Conservation (phyloP, 2,797 vertebrate species). For the Enteromius fasciolatus region DNA sequence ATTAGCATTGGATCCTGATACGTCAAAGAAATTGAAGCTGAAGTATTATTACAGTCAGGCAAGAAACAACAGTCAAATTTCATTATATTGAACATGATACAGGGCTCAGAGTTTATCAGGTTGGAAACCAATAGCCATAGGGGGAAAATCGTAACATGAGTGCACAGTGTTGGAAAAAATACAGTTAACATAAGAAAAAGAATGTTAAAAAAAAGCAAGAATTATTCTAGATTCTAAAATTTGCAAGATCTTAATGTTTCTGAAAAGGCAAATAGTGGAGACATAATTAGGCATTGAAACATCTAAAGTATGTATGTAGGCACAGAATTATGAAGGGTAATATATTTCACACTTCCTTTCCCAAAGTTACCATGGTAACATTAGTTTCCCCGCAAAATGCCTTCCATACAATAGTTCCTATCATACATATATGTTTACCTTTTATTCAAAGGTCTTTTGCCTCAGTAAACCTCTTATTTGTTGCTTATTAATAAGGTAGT, state of each 20-base stretch:
- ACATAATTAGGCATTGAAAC: not conserved
- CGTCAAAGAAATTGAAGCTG: slow-evolving; percentile 72
- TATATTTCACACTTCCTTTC: not conserved
- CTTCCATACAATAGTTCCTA: not conserved
- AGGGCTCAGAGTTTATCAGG: not conserved
- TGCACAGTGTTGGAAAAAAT: not conserved
- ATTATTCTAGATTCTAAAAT: not conserved
- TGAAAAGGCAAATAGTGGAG: not conserved
- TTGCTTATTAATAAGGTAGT: too few relatives aligned
- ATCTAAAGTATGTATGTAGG: not conserved
- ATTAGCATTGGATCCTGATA: slow-evolving; percentile 74
- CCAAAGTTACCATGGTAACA: not conserved
- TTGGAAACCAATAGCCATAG: not conserved
- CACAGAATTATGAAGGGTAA: not conserved
- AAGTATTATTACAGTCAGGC: slow-evolving; percentile 70
- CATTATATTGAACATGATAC: slow-evolving; percentile 63
- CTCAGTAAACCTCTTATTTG: too few relatives aligned
- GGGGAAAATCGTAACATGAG: not conserved
- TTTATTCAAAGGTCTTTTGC: too few relatives aligned
- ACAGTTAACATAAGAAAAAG: not conserved
- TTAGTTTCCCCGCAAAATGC: not conserved
- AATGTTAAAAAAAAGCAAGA: not conserved
- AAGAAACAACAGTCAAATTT: slow-evolving; percentile 69
- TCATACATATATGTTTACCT: too few relatives aligned
- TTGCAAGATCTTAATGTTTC: not conserved